Evolutionary conservation across 1,140 invertebrate species (phyloP).

Genomic region (Venturia canescens): DNA sequence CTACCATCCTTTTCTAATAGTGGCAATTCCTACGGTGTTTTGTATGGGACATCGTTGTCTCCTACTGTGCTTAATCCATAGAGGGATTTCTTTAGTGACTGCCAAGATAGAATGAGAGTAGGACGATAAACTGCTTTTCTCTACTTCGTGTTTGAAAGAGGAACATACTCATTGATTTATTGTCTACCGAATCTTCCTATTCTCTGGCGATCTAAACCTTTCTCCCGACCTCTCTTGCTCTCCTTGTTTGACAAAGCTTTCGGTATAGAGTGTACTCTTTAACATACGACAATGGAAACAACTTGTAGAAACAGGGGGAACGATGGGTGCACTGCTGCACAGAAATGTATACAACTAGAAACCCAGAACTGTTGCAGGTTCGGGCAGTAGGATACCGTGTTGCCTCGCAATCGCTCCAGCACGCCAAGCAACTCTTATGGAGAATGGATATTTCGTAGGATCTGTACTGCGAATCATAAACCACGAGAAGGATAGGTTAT

Average conservation of each 20-base stretch:
- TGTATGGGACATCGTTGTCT: neutral
- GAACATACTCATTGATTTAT: constrained; percentile 56
- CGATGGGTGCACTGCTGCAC: neutral
- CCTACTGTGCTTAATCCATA: constrained; percentile 28
- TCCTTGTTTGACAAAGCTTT: constrained; percentile 39
- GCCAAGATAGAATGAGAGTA: constrained; percentile 8
- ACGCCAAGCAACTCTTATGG: constrained; percentile 29
- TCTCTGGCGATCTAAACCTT: constrained; percentile 25
- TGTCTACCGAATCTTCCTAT: constrained; percentile 42
- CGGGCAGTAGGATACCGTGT: neutral
- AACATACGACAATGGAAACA: constrained; percentile 34
- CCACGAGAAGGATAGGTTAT: constrained; percentile 3
- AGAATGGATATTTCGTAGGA: constrained; percentile 22
- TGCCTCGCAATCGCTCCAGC: neutral
- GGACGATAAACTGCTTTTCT: constrained; percentile 41
- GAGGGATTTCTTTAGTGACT: neutral
- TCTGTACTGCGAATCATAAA: constrained; percentile 44
- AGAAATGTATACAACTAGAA: constrained; percentile 9
- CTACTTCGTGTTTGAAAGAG: constrained; percentile 42
- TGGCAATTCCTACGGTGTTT: neutral
- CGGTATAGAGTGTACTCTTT: constrained; percentile 20
- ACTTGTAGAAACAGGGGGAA: constrained; percentile 29
- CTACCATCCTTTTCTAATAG: neutral
- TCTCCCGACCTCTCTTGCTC: constrained; percentile 16
- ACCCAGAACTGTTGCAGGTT: constrained; percentile 11